Conservation (phyloP, 2,888 invertebrate species). For the Clanis bilineata region DNA sequence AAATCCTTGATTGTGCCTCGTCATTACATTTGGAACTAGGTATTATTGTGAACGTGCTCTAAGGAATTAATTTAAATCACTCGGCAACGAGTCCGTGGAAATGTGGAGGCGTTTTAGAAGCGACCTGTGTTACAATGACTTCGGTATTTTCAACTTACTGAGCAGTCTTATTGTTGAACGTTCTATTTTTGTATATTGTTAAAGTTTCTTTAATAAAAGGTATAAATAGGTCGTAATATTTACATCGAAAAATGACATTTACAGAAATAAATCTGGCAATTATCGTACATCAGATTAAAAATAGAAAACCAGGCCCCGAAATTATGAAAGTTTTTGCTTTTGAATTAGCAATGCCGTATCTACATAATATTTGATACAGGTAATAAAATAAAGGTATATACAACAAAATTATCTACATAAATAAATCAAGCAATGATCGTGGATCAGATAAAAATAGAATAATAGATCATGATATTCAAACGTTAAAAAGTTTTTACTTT, state of each 20-base stretch:
- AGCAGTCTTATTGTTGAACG: not conserved
- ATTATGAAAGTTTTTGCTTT: not conserved
- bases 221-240: too few relatives aligned
- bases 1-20: constrained; percentile 54
- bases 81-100: constrained; percentile 39
- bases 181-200: not conserved
- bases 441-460: too few relatives aligned
- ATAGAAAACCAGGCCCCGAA: not conserved
- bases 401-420: too few relatives aligned
- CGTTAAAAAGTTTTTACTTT: too few relatives aligned
- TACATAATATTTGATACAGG: not conserved
- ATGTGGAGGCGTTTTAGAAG: constrained; percentile 35
- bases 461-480: too few relatives aligned
- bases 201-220: not conserved
- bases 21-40: constrained; percentile 55
- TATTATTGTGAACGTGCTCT: constrained; percentile 52
- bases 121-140: constrained; percentile 15
- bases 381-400: too few relatives aligned
- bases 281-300: not conserved
- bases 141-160: constrained; percentile 5
- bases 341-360: not conserved
- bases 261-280: not conserved
- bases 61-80: constrained; percentile 50
- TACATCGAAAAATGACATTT: not conserved
- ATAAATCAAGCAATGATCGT: too few relatives aligned